A percentile compares a stretch with the other conserved stretches of the same genome.
Conservation (phyloP, 1,140 invertebrate genomes). For the Atta colombica region DNA sequence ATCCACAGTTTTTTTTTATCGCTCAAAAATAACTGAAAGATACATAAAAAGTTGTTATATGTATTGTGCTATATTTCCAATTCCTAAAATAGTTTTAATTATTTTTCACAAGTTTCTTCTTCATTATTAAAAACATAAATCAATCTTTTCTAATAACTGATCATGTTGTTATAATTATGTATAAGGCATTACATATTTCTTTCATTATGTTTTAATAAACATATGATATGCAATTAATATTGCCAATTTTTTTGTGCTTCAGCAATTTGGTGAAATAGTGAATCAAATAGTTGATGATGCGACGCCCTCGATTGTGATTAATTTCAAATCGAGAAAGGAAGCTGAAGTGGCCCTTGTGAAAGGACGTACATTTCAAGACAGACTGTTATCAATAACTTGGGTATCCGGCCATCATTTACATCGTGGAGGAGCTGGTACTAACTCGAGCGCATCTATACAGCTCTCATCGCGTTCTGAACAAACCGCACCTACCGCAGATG, state of each 20-base stretch:
- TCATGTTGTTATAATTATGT: neutral
- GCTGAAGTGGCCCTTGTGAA: constrained; percentile 90
- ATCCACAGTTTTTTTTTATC: neutral
- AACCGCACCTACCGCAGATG: constrained; percentile 80
- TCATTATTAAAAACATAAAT: neutral
- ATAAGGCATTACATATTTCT: neutral
- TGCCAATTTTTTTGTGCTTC: constrained; percentile 70
- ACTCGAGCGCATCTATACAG: constrained; percentile 75
- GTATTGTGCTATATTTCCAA: neutral
- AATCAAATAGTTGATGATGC: constrained; percentile 90
- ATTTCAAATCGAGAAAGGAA: constrained; percentile 91
- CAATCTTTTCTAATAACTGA: neutral
- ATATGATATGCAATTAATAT: neutral
- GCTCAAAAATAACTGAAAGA: neutral
- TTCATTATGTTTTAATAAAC: neutral
- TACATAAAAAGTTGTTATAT: neutral
- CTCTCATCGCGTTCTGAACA: constrained; percentile 81
- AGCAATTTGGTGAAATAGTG: constrained; percentile 92
- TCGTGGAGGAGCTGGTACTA: constrained; percentile 81
- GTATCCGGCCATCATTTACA: constrained; percentile 85
- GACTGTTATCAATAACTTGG: constrained; percentile 85
- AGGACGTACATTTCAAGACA: constrained; percentile 90
- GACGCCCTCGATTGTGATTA: constrained; percentile 90
- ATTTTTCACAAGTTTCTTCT: neutral
- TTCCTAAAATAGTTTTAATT: neutral